A percentile compares a stretch with the other conserved stretches of the same genome.
Conservation (phyloP, 2,113 vertebrate genomes). For the Casuarius casuarius region DNA sequence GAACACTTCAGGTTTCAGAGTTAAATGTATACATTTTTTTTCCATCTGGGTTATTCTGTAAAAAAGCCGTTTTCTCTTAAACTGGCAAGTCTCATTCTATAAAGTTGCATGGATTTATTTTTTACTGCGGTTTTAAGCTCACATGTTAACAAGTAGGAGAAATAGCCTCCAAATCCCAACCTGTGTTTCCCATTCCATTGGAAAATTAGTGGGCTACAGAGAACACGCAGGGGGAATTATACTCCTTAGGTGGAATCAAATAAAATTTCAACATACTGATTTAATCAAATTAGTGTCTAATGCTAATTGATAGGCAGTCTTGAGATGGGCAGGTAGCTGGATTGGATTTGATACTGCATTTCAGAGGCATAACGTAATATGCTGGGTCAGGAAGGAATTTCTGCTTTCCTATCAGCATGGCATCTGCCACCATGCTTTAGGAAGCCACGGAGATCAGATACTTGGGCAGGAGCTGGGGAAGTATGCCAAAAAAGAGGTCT, state of each 20-base stretch:
- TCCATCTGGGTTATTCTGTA: constrained; percentile 44
- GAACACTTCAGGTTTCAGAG: constrained; percentile 81
- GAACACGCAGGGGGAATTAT: constrained; percentile 36
- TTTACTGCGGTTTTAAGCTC: constrained; percentile 55
- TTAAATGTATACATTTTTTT: constrained; percentile 50
- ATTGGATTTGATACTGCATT: constrained; percentile 44
- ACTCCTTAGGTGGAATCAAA: constrained; percentile 59
- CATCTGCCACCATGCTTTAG: constrained; percentile 36
- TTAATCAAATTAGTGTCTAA: constrained; percentile 68
- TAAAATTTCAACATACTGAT: constrained; percentile 54
- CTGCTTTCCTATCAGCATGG: constrained; percentile 49
- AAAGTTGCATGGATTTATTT: constrained; percentile 40
- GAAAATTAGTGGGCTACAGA: constrained; percentile 54
- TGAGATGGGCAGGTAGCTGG: constrained; percentile 54
- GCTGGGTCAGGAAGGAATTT: constrained; percentile 55
- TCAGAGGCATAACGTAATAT: constrained; percentile 33
- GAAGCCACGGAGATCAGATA: background rate
- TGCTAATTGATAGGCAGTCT: constrained; percentile 53
- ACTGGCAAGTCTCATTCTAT: constrained; percentile 28
- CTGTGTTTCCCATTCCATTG: constrained; percentile 60
- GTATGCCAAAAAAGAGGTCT: constrained; percentile 3
- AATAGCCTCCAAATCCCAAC: constrained; percentile 42
- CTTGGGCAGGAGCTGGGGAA: constrained; percentile 8
- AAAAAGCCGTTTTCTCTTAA: constrained; percentile 49
- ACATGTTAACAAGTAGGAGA: constrained; percentile 59